Evolutionary conservation across 2,888 invertebrate species (phyloP), one percentile per base, ranked within the genome.

Genomic region (Tetheella fluctuosa): DNA sequence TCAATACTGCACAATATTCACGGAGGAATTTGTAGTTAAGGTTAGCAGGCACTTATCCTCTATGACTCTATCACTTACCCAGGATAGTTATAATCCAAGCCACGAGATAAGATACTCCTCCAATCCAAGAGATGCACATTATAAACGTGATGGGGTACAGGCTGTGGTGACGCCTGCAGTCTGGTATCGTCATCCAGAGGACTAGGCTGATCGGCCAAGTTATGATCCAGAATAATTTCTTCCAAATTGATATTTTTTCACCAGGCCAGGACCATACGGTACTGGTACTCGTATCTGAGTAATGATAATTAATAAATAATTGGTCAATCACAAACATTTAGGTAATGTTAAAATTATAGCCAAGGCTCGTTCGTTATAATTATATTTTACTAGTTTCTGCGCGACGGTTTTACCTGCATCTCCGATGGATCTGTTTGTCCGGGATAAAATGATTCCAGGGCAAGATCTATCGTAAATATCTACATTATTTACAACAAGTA

Each of bases 101-200:
- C 54, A 96, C 96, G n/a, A 97, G 68, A 81, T 98, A 98, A 0
- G 97, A 97, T 7, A 96, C 94, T 1, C 94, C 86, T 0, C 96
- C 97, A 65, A 98, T 97, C 97, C 97, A 98, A 0, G 95, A 88
- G 60, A 97, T 94, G 77, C 97, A 97, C 95, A 97, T 96, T 10
- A 95, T 61, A 79, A 98, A 97, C 0, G 97, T 97, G 0, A 96
- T 67, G 0, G 95, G 93, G 74, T 95, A 96, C 23, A 96, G 88
- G 20, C 89, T 90, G 0, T 92, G 94, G 64, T 91, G 89, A 59
- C 94, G 94, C 48, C 95, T 92, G 78, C 96, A 96, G 88, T 98
- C 97, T 0, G 98, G 98, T 53, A 97, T 95, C 0, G 97, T 96
- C 28, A 96, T 67, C 84, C 95, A 95, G 6, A 97, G 94, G 1